These are phyloP conservation scores for Anthoscopus minutus DNA, from an alignment of 2,113 vertebrate species.

Conservation along the genomic window DNA sequence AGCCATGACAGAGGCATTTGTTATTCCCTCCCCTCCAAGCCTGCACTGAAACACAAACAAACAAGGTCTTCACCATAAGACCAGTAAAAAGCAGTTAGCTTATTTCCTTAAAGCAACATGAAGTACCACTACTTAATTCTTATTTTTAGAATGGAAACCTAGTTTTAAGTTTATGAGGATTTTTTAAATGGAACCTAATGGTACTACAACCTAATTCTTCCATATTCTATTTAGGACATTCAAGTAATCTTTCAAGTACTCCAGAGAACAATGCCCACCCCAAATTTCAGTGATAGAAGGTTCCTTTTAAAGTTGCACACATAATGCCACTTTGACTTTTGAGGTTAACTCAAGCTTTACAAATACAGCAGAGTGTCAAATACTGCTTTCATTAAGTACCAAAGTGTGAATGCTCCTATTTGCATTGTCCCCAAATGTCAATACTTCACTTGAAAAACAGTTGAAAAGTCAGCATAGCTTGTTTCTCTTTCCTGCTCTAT, in stretches of 20 bases:
- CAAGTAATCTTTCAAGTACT: not conserved
- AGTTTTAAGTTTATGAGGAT: not conserved
- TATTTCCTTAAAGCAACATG: not conserved
- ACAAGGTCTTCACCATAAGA: not conserved
- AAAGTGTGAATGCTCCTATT: not conserved
- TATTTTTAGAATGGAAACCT: not conserved
- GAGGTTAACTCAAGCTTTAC: conserved; percentile 18
- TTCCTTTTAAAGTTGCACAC: not conserved
- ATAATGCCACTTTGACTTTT: not conserved
- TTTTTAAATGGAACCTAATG: not conserved
- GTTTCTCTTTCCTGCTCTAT: not conserved
- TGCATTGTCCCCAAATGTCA: not conserved
- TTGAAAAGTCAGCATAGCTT: not conserved
- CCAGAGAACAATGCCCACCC: not conserved
- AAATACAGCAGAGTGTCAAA: conserved; percentile 26
- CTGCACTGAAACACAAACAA: not conserved
- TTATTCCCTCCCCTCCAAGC: not conserved
- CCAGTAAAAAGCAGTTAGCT: not conserved
- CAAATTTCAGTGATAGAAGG: not conserved
- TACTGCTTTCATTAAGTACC: not conserved
- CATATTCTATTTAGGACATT: not conserved
- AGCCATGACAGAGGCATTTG: not conserved
- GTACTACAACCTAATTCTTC: not conserved
- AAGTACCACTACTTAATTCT: not conserved
- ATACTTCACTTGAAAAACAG: not conserved